Conservation (phyloP, 2,888 invertebrate genomes). For the Bembecia ichneumoniformis region DNA sequence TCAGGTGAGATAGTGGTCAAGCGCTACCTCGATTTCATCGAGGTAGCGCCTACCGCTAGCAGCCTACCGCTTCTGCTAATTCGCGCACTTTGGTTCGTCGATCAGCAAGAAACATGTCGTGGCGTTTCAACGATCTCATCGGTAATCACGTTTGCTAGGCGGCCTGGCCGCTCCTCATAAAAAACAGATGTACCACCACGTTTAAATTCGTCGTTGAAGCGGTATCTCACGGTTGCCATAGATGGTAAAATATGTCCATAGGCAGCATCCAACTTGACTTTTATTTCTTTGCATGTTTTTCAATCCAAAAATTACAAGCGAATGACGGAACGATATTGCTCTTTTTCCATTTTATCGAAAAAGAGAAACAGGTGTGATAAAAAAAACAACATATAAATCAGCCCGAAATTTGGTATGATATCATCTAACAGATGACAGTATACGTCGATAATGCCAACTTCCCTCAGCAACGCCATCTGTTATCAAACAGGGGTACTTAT, state of each 20-base stretch:
- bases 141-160: constrained; percentile 2
- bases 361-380: not conserved
- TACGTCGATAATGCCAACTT: constrained; percentile 1
- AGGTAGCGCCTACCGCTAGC: not conserved
- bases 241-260: constrained; percentile 2
- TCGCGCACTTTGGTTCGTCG: constrained; percentile 3
- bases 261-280: no score
- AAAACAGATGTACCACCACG: constrained; percentile 1
- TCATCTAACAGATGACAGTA: no score
- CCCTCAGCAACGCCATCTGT: constrained; percentile 1
- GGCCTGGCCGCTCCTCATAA: constrained; percentile 2
- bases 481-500: constrained; percentile 2
- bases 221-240: constrained; percentile 1
- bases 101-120: constrained; percentile 1
- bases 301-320: constrained; percentile 1
- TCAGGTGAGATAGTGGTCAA: no score
- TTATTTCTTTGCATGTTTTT: constrained; percentile 1
- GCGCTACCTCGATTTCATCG: no score
- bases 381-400: not conserved
- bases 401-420: not conserved
- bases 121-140: constrained; percentile 3
- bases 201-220: constrained; percentile 2
- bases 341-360: constrained; percentile 3
- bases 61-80: not conserved
- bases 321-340: constrained; percentile 2